phyloP scores from a whole-genome alignment of 2,888 invertebrate species.

The Stenchaetothrips biformis region DNA sequence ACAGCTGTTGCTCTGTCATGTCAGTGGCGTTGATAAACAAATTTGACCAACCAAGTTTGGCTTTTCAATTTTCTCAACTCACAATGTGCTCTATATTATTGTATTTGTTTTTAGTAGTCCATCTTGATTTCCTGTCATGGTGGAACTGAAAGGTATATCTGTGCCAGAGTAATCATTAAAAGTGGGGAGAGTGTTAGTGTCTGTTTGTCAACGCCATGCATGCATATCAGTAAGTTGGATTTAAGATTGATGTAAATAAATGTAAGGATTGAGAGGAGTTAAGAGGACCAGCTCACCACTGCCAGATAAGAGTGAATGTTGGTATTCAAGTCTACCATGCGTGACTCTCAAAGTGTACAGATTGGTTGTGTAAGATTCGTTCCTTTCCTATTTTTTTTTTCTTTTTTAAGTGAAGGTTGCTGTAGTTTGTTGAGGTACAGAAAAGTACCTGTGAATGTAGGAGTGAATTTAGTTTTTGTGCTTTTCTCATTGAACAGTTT shows the following conservation, averaged over 20 bases:
- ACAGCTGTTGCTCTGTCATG: background rate
- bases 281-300: slow-evolving; percentile 21
- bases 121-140: too few relatives aligned
- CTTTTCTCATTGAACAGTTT: background rate
- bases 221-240: background rate
- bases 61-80: too few relatives aligned
- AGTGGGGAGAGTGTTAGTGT: too few relatives aligned
- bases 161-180: too few relatives aligned
- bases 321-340: background rate
- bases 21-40: slow-evolving; percentile 8
- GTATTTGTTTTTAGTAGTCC: too few relatives aligned
- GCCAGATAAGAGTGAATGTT: slow-evolving; percentile 20
- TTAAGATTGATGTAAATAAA: background rate
- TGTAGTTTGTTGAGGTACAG: too few relatives aligned
- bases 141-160: too few relatives aligned
- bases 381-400: background rate
- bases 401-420: background rate
- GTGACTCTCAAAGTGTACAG: slow-evolving; percentile 4
- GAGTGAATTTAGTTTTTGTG: background rate
- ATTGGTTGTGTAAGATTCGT: background rate
- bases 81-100: too few relatives aligned
- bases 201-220: slow-evolving; percentile 5
- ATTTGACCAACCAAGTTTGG: background rate
- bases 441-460: background rate
- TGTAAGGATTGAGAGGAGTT: background rate